These are phyloP conservation scores for Drosophila tropicalis DNA, from an alignment of 1,140 invertebrate genomes.

Conservation along the genomic window DNA sequence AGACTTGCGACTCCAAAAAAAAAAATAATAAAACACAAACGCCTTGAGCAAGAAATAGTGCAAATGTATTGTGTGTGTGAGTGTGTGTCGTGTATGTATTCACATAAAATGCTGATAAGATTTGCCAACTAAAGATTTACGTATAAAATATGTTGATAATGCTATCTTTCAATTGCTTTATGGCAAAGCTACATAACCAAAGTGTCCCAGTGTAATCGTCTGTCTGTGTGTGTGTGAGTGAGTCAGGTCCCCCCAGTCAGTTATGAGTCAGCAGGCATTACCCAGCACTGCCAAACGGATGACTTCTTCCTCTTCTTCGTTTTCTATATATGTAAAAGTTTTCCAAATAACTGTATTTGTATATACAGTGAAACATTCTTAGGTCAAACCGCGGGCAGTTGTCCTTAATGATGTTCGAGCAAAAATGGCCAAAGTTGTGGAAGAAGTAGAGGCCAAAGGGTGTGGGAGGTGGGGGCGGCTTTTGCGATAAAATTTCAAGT, in stretches of 20 bases:
- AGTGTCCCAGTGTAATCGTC: not conserved
- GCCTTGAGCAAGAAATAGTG: slow-evolving; percentile 13
- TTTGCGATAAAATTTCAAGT: slow-evolving; percentile 66
- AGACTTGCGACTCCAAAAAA: slow-evolving; percentile 4
- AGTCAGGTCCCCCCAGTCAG: slow-evolving; percentile 22
- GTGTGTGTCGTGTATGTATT: not conserved
- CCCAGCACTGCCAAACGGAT: not conserved
- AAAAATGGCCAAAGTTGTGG: slow-evolving; percentile 35
- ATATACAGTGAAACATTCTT: not conserved
- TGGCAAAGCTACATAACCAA: slow-evolving; percentile 21
- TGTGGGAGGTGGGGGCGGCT: slow-evolving; percentile 29
- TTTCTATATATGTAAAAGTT: slow-evolving; percentile 27
- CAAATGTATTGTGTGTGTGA: not conserved
- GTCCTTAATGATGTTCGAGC: too few relatives aligned
- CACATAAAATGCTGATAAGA: slow-evolving; percentile 36
- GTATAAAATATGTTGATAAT: slow-evolving; percentile 48
- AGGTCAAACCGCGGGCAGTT: too few relatives aligned
- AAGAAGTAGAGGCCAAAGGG: slow-evolving; percentile 9
- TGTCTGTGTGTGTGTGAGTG: slow-evolving; percentile 18
- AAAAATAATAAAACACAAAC: not conserved
- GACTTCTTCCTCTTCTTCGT: not conserved
- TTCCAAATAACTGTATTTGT: slow-evolving; percentile 44
- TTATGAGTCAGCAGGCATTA: slow-evolving; percentile 11
- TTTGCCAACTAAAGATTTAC: slow-evolving; percentile 53
- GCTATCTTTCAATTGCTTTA: slow-evolving; percentile 41